Evolutionary conservation across 2,113 vertebrate species (phyloP).

Genomic region (Gasterosteus nipponicus): DNA sequence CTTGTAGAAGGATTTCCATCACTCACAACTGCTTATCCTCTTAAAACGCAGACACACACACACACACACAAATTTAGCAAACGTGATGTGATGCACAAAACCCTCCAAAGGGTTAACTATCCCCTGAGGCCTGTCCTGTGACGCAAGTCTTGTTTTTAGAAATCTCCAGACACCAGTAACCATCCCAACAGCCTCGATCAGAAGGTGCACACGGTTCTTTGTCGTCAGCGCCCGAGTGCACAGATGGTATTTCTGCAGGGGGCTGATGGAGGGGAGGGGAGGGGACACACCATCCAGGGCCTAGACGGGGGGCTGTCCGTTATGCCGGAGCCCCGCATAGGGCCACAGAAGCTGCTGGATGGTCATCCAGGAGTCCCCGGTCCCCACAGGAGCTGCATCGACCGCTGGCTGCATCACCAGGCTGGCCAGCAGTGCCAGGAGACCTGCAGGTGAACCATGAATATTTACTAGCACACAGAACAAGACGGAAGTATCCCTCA

Average conservation of each 20-base stretch:
- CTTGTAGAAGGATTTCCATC: conserved; percentile 3
- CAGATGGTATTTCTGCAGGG: conserved; percentile 11
- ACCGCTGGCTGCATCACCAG: conserved; percentile 87
- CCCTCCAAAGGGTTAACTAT: conserved; percentile 46
- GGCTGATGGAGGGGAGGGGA: neutral
- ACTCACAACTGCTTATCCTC: conserved; percentile 25
- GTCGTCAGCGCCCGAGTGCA: conserved; percentile 4
- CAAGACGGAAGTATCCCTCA: neutral
- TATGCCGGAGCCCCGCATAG: conserved; percentile 86
- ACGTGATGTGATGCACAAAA: conserved; percentile 60
- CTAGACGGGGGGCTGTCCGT: conserved; percentile 89
- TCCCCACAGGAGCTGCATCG: conserved; percentile 87
- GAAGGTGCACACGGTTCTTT: neutral
- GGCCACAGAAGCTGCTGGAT: conserved; percentile 95
- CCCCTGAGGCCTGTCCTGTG: conserved; percentile 38
- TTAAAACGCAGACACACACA: conserved; percentile 51
- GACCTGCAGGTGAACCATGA: conserved; percentile 58
- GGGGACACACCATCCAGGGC: neutral
- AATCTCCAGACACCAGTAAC: conserved; percentile 63
- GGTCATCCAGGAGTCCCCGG: conserved; percentile 88
- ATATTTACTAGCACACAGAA: neutral
- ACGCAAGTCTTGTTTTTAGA: conserved; percentile 34
- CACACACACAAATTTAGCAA: conserved; percentile 59
- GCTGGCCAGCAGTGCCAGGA: conserved; percentile 87
- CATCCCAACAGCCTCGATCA: conserved; percentile 31